phyloP scores from a whole-genome alignment of 2,888 invertebrate genomes.

The Deladenus siricidicola region DNA sequence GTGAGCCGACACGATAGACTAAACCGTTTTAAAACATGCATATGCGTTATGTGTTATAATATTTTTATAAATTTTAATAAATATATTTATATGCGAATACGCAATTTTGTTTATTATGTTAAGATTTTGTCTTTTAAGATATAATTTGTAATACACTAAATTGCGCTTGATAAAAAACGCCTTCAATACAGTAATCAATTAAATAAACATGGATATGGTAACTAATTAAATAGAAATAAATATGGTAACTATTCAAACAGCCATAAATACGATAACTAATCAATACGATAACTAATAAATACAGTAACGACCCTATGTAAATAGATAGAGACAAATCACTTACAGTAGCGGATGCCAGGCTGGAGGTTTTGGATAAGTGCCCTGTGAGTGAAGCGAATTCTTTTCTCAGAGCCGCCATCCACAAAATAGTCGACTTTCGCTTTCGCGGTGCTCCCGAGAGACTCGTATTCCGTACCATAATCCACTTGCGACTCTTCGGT shows the following conservation, averaged over 20 bases:
- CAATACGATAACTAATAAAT: too few species aligned
- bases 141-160: too few species aligned
- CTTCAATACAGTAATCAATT: too few species aligned
- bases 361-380: conserved; percentile 30
- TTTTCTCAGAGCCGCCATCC: conserved; percentile 31
- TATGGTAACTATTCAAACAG: too few species aligned
- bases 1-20: conserved; percentile 44
- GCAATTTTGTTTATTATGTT: background rate
- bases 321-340: too few species aligned
- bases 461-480: conserved; percentile 31
- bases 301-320: too few species aligned
- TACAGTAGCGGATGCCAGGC: conserved; percentile 41
- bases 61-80: background rate
- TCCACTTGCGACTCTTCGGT: conserved; percentile 39
- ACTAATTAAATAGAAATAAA: too few species aligned
- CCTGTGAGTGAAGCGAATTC: conserved; percentile 41
- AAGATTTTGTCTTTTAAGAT: background rate
- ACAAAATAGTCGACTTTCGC: conserved; percentile 30
- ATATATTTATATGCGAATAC: background rate
- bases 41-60: background rate
- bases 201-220: too few species aligned
- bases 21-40: background rate
- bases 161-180: too few species aligned
- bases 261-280: too few species aligned
- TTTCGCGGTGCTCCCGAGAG: conserved; percentile 1